Conservation (phyloP, 1,140 invertebrate genomes). For the Pachyrhynchus sulphureomaculatus region DNA sequence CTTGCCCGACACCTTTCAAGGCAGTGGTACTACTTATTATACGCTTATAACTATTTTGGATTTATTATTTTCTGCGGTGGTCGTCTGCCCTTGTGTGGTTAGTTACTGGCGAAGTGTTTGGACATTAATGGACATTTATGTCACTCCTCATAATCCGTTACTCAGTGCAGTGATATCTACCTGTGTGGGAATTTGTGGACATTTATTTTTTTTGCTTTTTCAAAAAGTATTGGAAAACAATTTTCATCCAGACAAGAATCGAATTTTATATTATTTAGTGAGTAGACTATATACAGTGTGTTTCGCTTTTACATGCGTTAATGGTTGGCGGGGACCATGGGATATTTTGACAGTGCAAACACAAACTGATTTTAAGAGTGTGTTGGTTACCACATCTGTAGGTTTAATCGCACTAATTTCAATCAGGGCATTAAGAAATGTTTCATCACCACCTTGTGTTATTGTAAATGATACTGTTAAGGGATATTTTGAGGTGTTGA, state of each 20-base stretch:
- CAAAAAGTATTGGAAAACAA: slow-evolving; percentile 63
- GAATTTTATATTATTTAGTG: slow-evolving; percentile 67
- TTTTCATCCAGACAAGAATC: slow-evolving; percentile 66
- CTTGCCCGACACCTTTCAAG: slow-evolving; percentile 54
- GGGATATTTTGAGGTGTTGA: slow-evolving; percentile 80
- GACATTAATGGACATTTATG: slow-evolving; percentile 72
- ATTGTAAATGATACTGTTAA: slow-evolving; percentile 69
- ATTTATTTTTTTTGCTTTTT: slow-evolving; percentile 66
- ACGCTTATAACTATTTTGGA: slow-evolving; percentile 68
- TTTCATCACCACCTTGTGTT: slow-evolving; percentile 78
- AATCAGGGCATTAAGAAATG: slow-evolving; percentile 71
- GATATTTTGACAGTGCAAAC: slow-evolving; percentile 69
- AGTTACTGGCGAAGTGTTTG: slow-evolving; percentile 85
- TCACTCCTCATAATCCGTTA: slow-evolving; percentile 61
- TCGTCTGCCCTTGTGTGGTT: slow-evolving; percentile 78
- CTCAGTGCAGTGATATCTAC: slow-evolving; percentile 67
- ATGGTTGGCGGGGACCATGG: slow-evolving; percentile 83
- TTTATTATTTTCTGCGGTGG: slow-evolving; percentile 65
- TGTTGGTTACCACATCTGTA: slow-evolving; percentile 61
- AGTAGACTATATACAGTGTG: slow-evolving; percentile 74
- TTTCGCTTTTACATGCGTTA: slow-evolving; percentile 77
- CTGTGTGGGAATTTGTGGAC: slow-evolving; percentile 65
- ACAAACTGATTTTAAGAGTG: slow-evolving; percentile 58
- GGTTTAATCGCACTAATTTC: slow-evolving; percentile 65
- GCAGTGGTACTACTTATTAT: slow-evolving; percentile 57